Base-by-base conservation (phyloP, 2,797 vertebrate genomes). In the Oreochromis mossambicus region DNA sequence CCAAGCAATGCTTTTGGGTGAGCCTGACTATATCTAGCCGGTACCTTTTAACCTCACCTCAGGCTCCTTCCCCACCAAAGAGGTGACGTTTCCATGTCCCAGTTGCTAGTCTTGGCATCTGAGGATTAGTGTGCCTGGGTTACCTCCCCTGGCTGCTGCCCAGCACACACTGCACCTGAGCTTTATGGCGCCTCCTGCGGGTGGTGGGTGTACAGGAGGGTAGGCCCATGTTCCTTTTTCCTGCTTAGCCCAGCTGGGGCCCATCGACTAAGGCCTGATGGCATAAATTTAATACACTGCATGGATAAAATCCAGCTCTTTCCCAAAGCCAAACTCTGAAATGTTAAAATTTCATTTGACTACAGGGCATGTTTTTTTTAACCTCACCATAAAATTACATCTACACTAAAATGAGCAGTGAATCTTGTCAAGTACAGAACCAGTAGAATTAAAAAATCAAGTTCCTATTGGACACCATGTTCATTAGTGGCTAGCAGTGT, bases 401-500 rank as follows among this genome's bases (percentile, higher is more conserved):
- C 10, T 38, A 75, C 34, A 75, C 29, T 50, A 75, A 86, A 84
- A n/a, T 54, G 41, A 83, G 50, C 77, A 78, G 43, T 82, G 80
- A 81, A 78, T 63, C 54, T 41, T 84, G 83, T 92, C 87, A 89
- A 80, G 73, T 83, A 58, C 79, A 86, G 52, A 84, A 29, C 46
- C 54, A 84, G 61, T 46, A 63, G 63, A 92, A 94, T 90, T 91
- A 81, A 94, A 94, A 94, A 83, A 91, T 92, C 84, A 92, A 85
- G 76, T 19, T 13, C 85, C 92, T 90, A 93, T 92, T 88, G 83
- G 84, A 90, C 86, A 55, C 61, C 85, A 63, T 91, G 85, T 92
- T 95, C 94, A 94, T 95, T 94, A 95, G 90, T 85, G 66, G 89
- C 91, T 87, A 78, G 84, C n/a, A n/a, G n/a, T n/a, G n/a, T n/a